A percentile compares a stretch with the other conserved stretches of the same genome.
Evolutionary conservation across 2,888 invertebrate species (phyloP).

Genomic region (Matsumyia berberina): DNA sequence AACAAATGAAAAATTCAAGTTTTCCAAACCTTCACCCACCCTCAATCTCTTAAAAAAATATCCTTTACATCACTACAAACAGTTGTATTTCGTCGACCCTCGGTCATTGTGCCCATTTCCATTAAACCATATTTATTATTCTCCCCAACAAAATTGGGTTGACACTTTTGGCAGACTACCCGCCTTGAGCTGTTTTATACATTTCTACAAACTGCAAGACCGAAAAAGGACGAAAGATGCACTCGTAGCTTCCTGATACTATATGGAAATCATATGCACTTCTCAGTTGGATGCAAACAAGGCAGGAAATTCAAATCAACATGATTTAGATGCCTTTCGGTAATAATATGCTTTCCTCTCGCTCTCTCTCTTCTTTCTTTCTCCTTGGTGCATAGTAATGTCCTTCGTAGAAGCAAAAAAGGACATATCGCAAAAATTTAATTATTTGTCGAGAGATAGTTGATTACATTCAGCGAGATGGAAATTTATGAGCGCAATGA

Average conservation of each 20-base stretch:
- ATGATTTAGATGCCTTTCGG: constrained; percentile 70
- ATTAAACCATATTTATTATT: constrained; percentile 44
- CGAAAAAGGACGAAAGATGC: constrained; percentile 50
- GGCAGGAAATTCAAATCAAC: constrained; percentile 46
- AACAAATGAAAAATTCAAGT: neutral
- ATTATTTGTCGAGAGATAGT: constrained; percentile 61
- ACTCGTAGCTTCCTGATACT: constrained; percentile 52
- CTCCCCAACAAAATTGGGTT: constrained; percentile 59
- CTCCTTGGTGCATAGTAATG: constrained; percentile 18
- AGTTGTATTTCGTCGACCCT: neutral
- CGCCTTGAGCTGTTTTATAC: constrained; percentile 60
- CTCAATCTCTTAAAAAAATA: neutral
- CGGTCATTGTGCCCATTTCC: constrained; percentile 55
- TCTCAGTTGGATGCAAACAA: constrained; percentile 9
- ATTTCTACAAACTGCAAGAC: constrained; percentile 15
- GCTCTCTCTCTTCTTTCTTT: constrained; percentile 20
- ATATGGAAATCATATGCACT: constrained; percentile 68
- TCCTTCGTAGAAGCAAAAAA: neutral
- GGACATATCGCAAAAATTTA: constrained; percentile 64
- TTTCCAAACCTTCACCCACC: neutral
- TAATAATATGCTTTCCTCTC: constrained; percentile 64
- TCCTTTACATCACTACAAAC: no score
- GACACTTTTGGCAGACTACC: constrained; percentile 72
- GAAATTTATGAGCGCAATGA: constrained; percentile 66
- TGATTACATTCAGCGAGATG: constrained; percentile 38